Evolutionary conservation across 1,140 invertebrate genomes (phyloP).

Genomic region (Coptotermes formosanus): DNA sequence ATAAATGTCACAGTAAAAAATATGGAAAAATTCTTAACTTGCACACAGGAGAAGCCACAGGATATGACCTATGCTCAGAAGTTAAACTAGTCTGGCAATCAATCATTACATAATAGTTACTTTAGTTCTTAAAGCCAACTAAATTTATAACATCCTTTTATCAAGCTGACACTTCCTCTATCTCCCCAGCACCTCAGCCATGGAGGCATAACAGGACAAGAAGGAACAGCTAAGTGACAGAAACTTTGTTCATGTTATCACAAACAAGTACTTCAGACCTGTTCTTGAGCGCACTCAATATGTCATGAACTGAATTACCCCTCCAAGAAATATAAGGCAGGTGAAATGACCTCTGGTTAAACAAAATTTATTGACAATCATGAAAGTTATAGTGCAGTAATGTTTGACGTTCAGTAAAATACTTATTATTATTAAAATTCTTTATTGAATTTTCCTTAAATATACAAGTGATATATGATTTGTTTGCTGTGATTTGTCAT

Average conservation of each 20-base stretch:
- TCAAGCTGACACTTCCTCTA: constrained; percentile 21
- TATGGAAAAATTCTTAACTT: no score
- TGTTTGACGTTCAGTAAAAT: not conserved
- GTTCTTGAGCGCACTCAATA: constrained; percentile 19
- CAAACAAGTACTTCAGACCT: constrained; percentile 5
- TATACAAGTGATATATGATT: not conserved
- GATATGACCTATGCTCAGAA: not conserved
- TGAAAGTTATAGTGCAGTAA: constrained; percentile 33
- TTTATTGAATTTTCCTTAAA: constrained; percentile 14
- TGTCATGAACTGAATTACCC: constrained; percentile 29
- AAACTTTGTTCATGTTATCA: constrained; percentile 28
- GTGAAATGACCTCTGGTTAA: constrained; percentile 28
- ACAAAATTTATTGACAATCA: not conserved
- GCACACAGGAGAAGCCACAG: no score
- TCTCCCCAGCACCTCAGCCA: constrained; percentile 29
- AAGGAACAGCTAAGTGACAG: constrained; percentile 7
- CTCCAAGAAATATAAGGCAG: constrained; percentile 24
- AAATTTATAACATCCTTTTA: no score
- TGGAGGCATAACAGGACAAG: constrained; percentile 31
- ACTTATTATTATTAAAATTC: constrained; percentile 20
- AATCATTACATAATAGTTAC: not conserved
- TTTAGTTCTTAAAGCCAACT: no score
- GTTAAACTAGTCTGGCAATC: not conserved
- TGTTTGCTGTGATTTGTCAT: not conserved
- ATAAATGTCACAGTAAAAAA: no score